Evolutionary conservation across 2,888 invertebrate species (phyloP).

Genomic region (Caenorhabditis sp.): DNA sequence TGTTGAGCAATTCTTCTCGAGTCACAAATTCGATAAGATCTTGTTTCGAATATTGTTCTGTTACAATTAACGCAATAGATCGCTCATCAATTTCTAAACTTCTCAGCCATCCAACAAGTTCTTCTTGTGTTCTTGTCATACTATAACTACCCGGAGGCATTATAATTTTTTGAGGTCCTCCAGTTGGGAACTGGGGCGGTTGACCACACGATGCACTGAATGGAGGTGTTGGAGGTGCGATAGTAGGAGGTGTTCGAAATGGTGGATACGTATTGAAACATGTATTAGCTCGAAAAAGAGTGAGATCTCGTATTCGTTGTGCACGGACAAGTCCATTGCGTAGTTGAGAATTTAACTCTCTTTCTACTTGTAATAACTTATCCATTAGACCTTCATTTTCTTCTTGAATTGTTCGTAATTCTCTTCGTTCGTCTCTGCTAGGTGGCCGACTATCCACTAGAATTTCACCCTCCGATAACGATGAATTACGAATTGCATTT

Average conservation of each 20-base stretch:
- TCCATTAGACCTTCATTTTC: conserved; percentile 50
- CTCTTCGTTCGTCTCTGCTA: conserved; percentile 37
- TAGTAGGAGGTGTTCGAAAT: conserved; percentile 22
- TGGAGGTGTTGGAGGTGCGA: conserved; percentile 37
- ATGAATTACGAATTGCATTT: conserved; percentile 24
- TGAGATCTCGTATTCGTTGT: conserved; percentile 37
- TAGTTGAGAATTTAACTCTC: conserved; percentile 44
- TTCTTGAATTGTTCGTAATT: conserved; percentile 39
- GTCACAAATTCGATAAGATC: conserved; percentile 83
- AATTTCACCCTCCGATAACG: conserved; percentile 35
- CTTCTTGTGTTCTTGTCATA: conserved; percentile 72
- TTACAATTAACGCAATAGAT: conserved; percentile 77
- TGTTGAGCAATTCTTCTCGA: conserved; percentile 82
- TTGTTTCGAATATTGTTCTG: conserved; percentile 82
- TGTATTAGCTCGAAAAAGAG: conserved; percentile 24
- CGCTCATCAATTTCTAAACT: conserved; percentile 79
- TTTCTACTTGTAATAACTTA: conserved; percentile 37
- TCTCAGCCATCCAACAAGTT: conserved; percentile 80
- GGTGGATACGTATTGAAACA: conserved; percentile 43
- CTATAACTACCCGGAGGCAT: conserved; percentile 39
- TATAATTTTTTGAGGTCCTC: conserved; percentile 43
- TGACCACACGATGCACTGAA: conserved; percentile 35
- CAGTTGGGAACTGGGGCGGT: background rate
- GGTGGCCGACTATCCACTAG: conserved; percentile 42
- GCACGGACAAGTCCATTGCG: conserved; percentile 25